Base-by-base conservation (phyloP, 53 echinoderm and acorn worm species). In the Pentamera pediparva region DNA sequence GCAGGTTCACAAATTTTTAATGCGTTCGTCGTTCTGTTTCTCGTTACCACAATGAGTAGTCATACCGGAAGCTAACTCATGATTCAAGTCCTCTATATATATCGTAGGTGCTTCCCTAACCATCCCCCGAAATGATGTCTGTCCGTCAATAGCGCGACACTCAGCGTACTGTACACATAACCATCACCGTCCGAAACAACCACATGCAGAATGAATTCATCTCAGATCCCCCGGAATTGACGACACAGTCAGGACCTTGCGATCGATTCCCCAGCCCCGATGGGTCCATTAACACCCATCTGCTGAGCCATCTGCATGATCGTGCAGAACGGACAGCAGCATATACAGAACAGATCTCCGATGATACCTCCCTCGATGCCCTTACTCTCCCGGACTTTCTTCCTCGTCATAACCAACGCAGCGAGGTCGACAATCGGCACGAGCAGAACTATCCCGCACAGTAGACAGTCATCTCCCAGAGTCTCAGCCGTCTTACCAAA, bases 401-500 rank as follows among this genome's bases (percentile, higher is more conserved):
- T 88, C 32, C 96, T 65, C 51, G 90, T 90, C 30, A 83, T 72
- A 69, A 87, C 20, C 50, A 85, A 74, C 77, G 96, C 96, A 61
- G 87, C 90, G 88, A 91, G 70, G 79, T 95, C 87, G 28, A 95
- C 81, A 10, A 95, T 47, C 41, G 96, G 96, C 4, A 95, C 91
- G 22, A 95, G 48, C 17, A 95, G 40, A 21, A 86, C 45, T 21
- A 95, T 75, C 39, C 91, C 96, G 73, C 96, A 95, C 39, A 95
- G 82, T 54, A 95, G 65, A 65, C 96, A 95, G 52, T 95, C 96
- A 78, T 95, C 96, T 24, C 96, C 96, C 21, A 95, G 51, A n/a
- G 96, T 74, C 37, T 95, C 96, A 26, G 96, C 96, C 27, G 88
- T 75, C 76, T 95, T 95, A 65, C 96, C 96, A 54, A 88, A 88